Percentiles rank a stretch among this genome's conserved stretches.
Conservation (phyloP, 2,113 vertebrate species). For the Phasianus colchicus region DNA sequence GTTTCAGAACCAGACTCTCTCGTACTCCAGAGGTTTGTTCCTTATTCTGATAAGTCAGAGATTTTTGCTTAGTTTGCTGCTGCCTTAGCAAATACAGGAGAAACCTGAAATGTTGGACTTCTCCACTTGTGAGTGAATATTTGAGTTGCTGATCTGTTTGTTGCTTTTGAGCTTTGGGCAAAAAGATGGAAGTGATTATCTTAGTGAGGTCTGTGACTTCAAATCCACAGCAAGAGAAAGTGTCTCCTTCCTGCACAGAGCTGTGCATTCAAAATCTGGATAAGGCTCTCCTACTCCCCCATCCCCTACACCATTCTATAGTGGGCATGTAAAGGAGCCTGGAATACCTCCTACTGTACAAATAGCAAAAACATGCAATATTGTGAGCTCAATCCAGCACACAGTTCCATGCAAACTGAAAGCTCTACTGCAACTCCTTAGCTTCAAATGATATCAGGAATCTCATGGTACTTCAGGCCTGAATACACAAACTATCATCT, state of each 20-base stretch:
- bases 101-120: neutral
- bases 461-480: neutral
- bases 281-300: neutral
- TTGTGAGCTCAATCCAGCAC: neutral
- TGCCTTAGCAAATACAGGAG: neutral
- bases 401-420: neutral
- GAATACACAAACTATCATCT: neutral
- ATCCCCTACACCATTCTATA: neutral
- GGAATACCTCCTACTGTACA: neutral
- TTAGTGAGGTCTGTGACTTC: neutral
- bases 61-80: neutral
- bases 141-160: neutral
- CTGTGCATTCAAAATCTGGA: neutral
- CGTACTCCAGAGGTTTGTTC: neutral
- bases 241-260: neutral
- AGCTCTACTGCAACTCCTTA: neutral
- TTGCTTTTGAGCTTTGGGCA: neutral
- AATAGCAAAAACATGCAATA: neutral
- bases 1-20: neutral
- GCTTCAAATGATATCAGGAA: neutral
- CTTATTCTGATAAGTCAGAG: neutral
- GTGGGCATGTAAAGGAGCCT: neutral
- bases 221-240: neutral
- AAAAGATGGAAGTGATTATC: neutral
- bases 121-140: neutral